phyloP scores from a whole-genome alignment of 2,113 vertebrate species.

The Coptodon bakossiorum region DNA sequence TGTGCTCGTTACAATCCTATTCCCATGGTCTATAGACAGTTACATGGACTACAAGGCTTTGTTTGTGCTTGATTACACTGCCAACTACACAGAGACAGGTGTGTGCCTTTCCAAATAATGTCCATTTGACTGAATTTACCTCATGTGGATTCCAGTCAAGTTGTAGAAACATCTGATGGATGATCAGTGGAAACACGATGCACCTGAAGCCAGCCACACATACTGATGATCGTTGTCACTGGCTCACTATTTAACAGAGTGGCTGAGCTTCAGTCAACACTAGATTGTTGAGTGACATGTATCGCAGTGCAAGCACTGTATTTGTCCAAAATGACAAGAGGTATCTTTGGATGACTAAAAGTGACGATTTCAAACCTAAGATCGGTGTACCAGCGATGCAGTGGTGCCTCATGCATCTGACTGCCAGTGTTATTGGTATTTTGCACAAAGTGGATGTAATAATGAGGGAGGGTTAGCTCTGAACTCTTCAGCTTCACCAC shows the following conservation, averaged over 20 bases:
- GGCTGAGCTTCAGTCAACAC: not conserved
- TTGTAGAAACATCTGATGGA: accelerated
- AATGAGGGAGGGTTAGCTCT: not conserved
- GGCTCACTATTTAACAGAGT: not conserved
- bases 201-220: not conserved
- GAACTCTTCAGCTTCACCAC: not conserved
- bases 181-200: not conserved
- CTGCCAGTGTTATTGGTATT: not conserved
- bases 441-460: not conserved
- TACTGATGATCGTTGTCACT: not conserved
- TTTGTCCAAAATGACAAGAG: not conserved
- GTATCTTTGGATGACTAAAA: not conserved
- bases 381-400: accelerated
- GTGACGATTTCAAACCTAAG: accelerated
- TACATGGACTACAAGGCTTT: not conserved
- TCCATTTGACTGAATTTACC: not conserved
- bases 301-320: not conserved
- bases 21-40: not conserved
- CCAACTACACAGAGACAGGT: not conserved
- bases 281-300: not conserved
- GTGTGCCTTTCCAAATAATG: not conserved
- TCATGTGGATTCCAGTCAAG: not conserved
- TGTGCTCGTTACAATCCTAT: not conserved
- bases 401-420: not conserved
- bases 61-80: not conserved